Base-by-base conservation (phyloP, 2,797 vertebrate genomes). In the Gallinago stenura region DNA sequence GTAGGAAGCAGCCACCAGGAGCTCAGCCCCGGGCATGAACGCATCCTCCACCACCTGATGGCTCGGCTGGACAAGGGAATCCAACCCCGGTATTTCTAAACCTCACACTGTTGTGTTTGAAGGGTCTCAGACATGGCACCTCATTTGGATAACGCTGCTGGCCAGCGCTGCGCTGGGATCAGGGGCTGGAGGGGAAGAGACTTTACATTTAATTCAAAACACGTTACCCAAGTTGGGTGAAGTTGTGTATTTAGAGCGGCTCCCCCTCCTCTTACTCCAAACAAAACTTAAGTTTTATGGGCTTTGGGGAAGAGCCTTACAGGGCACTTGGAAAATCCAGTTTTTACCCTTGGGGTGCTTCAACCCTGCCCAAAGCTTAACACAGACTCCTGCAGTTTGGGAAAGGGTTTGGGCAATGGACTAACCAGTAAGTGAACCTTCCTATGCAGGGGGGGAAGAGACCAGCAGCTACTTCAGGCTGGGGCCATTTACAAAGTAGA, bases 1-100 rank as follows among this genome's bases (percentile, higher is more conserved):
- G 95, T 86, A 88, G 97, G 96, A 90, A 95, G 58, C 43, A 8
- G 82, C 20, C 71, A 2, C 0, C 5, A n/a, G 70, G 53, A 21
- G 56, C 17, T 35, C 73, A 37, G 75, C 66, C 39, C 33, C 5
- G 2, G 2, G 56, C 4, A 1, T 33, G 22, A 58, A n/a, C 0
- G 3, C 53, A 6, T 20, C 68, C 31, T n/a, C 56, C 41, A 8
- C 12, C 31, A 48, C 51, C 87, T 13, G 31, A 5, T 0, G 20
- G 76, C 22, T 33, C 75, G 54, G 68, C 61, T 3, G 25, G 10
- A 18, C 24, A 8, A 0, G 0, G 35, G 93, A 91, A 91, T 91
- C 33, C 57, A 1, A 18, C 11, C 22, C 48, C 6, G 0, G 35
- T 69, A 39, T 86, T 94, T 94, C 69, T 89, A 79, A 79, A 75